Percentiles rank a stretch among this genome's conserved stretches.
phyloP scores from a whole-genome alignment of 2,113 vertebrate genomes.

The Ahaetulla prasina region DNA sequence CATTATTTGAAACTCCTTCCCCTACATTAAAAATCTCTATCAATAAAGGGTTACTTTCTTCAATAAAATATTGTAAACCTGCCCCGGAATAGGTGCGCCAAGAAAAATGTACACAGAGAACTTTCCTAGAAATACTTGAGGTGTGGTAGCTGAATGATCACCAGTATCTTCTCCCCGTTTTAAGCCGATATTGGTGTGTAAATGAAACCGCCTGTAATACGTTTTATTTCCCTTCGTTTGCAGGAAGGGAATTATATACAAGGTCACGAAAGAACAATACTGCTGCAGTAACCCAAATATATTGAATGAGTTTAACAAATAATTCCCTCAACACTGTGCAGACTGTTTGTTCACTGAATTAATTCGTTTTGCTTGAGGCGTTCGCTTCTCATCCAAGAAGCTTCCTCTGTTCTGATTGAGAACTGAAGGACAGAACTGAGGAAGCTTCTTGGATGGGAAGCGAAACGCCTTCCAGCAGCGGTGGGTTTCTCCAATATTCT shows the following conservation, averaged over 20 bases:
- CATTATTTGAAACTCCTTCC: background rate
- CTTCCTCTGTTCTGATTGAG: no score
- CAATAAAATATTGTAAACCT: conserved; percentile 42
- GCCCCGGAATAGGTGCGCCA: conserved; percentile 56
- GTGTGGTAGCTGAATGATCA: conserved; percentile 77
- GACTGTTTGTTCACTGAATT: no score
- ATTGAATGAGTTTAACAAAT: conserved; percentile 64
- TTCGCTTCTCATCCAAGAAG: no score
- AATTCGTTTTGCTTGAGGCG: no score
- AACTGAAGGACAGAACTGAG: no score
- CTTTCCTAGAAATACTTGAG: conserved; percentile 74
- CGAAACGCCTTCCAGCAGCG: no score
- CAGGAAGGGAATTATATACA: conserved; percentile 61
- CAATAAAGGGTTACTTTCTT: conserved; percentile 28
- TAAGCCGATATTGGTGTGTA: conserved; percentile 76
- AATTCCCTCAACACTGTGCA: no score
- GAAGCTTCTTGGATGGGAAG: no score
- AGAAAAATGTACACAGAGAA: conserved; percentile 69
- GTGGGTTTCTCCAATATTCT: no score
- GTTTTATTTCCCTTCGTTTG: conserved; percentile 73
- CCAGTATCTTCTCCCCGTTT: conserved; percentile 75
- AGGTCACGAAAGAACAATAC: conserved; percentile 43
- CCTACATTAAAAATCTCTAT: background rate
- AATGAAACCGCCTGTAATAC: conserved; percentile 70
- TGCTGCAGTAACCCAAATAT: conserved; percentile 64